These are phyloP conservation scores for Meloidogyne exigua DNA, from an alignment of 1,140 invertebrate genomes.

Conservation along the genomic window DNA sequence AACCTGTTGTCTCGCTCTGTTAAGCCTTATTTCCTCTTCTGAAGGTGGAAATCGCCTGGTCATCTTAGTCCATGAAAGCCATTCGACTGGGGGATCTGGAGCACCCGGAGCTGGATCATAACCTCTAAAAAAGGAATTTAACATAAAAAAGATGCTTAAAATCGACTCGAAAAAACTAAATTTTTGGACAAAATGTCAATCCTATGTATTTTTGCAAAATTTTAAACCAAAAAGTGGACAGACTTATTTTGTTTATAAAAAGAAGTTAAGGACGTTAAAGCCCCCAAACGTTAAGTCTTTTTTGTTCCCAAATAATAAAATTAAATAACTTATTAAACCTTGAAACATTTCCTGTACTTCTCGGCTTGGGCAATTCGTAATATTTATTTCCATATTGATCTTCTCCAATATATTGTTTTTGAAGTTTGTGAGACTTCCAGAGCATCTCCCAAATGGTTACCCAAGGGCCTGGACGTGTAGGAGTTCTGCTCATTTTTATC, in stretches of 20 bases:
- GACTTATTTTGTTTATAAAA: no score
- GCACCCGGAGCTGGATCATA: neutral
- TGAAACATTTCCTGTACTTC: constrained; percentile 7
- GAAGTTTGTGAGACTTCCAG: constrained; percentile 3
- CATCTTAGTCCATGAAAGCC: constrained; percentile 11
- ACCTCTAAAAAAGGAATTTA: neutral
- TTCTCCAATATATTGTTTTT: constrained; percentile 12
- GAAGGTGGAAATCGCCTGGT: constrained; percentile 13
- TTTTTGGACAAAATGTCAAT: no score
- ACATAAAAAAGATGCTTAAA: no score
- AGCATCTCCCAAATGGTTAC: neutral
- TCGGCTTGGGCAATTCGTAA: constrained; percentile 3
- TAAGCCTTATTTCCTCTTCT: constrained; percentile 17
- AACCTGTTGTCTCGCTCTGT: constrained; percentile 16
- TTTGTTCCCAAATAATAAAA: neutral
- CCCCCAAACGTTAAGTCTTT: no score
- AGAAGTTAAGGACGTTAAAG: no score
- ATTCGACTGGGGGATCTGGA: constrained; percentile 6
- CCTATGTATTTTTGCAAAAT: no score
- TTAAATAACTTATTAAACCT: constrained; percentile 2
- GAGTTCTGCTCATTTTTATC: neutral
- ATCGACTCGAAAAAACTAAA: no score
- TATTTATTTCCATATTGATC: constrained; percentile 14
- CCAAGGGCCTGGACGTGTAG: constrained; percentile 13
- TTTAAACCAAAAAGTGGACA: no score